Conservation (phyloP, 2,888 invertebrate genomes). For the Incurvaria masculella region DNA sequence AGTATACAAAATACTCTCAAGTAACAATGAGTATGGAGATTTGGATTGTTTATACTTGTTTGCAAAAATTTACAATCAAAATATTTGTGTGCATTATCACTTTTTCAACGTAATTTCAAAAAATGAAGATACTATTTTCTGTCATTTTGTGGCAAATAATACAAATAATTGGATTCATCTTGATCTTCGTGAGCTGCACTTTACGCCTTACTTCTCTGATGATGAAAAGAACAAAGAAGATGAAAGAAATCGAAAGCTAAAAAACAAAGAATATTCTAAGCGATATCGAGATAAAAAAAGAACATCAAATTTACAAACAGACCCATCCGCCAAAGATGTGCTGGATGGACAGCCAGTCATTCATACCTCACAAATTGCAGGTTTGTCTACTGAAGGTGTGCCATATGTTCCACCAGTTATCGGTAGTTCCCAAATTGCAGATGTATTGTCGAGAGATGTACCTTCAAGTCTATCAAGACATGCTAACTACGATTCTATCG, state of each 20-base stretch:
- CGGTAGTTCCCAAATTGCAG: conserved; percentile 7
- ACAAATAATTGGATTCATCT: not conserved
- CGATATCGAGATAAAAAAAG: conserved; percentile 14
- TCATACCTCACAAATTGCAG: conserved; percentile 16
- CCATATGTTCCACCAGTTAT: conserved; percentile 6
- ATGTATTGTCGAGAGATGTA: conserved; percentile 8
- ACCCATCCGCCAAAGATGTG: conserved; percentile 14
- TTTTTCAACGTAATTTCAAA: not conserved
- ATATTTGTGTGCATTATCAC: not conserved
- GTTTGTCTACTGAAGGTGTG: conserved; percentile 9
- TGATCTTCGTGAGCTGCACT: not conserved
- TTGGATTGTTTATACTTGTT: too few relatives aligned
- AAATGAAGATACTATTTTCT: not conserved
- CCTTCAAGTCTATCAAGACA: conserved; percentile 6
- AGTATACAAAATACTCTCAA: conserved; percentile 6
- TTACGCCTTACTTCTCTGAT: not conserved
- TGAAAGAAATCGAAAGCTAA: conserved; percentile 10
- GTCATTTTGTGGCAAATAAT: not conserved
- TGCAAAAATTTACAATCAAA: not conserved
- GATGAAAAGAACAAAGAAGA: conserved; percentile 6
- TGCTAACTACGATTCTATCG: conserved; percentile 5
- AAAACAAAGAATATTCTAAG: conserved; percentile 13
- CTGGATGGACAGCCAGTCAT: conserved; percentile 13
- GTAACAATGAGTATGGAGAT: conserved; percentile 3
- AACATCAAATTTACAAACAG: conserved; percentile 13